These are phyloP conservation scores for Drosophila carrolli DNA, from an alignment of 1,140 invertebrate genomes.

Conservation along the genomic window DNA sequence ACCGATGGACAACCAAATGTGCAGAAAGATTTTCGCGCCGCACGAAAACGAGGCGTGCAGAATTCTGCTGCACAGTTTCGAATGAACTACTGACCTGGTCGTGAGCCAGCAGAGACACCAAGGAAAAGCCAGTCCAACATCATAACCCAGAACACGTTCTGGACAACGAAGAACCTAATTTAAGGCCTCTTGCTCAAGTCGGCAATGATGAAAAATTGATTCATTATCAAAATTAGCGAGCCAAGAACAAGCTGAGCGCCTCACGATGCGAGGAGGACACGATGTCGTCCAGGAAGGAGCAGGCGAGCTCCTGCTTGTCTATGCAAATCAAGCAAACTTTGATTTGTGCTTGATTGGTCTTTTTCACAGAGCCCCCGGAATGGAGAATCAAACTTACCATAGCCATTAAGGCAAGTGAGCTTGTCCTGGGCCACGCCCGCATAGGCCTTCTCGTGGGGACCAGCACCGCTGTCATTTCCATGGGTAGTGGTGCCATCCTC, in stretches of 20 bases:
- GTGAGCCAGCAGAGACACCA: constrained; percentile 63
- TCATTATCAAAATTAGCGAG: constrained; percentile 83
- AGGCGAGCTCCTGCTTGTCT: constrained; percentile 52
- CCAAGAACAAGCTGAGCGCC: constrained; percentile 70
- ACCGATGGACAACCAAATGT: constrained; percentile 52
- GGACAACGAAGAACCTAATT: constrained; percentile 59
- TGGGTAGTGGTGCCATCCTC: constrained; percentile 77
- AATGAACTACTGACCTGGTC: constrained; percentile 82
- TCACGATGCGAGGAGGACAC: constrained; percentile 56
- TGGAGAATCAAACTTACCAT: constrained; percentile 72
- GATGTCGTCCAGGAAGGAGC: constrained; percentile 38
- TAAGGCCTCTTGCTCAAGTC: constrained; percentile 70
- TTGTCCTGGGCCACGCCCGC: constrained; percentile 79
- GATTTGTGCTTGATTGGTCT: constrained; percentile 77
- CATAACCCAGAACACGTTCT: constrained; percentile 69
- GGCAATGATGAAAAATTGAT: constrained; percentile 82
- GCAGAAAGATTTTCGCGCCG: constrained; percentile 72
- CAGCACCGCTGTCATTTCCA: constrained; percentile 49
- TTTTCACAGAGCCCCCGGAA: constrained; percentile 64
- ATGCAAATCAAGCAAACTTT: constrained; percentile 72
- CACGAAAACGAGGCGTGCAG: constrained; percentile 81
- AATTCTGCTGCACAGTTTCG: constrained; percentile 59
- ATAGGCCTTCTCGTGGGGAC: constrained; percentile 77
- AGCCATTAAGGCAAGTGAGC: constrained; percentile 84
- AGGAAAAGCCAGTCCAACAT: constrained; percentile 35